These are phyloP conservation scores for Peromyscus eremicus DNA, from an alignment of 2,797 vertebrate species.

Conservation along the genomic window DNA sequence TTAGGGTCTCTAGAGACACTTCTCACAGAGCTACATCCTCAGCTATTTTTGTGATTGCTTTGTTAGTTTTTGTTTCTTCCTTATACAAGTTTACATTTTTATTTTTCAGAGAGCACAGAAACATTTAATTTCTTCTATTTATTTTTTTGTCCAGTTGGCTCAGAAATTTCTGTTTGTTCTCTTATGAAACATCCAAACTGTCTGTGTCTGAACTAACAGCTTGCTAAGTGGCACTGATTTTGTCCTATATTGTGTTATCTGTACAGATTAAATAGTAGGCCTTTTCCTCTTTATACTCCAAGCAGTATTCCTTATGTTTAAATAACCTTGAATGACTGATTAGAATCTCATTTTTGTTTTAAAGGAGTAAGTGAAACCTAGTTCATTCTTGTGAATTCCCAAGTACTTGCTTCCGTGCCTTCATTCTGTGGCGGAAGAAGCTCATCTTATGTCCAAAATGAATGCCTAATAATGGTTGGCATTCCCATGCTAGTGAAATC, in stretches of 20 bases:
- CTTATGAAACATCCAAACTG: slow-evolving; percentile 1
- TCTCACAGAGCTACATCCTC: not conserved
- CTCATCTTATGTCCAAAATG: not conserved
- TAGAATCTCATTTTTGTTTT: not conserved
- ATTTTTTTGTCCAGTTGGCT: not conserved
- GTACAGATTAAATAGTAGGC: not conserved
- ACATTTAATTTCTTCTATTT: not conserved
- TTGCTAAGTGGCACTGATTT: not conserved
- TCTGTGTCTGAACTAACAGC: not conserved
- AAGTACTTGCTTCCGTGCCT: not conserved
- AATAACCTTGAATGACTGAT: not conserved
- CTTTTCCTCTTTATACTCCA: not conserved
- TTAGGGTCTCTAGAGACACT: not conserved
- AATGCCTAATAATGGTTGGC: not conserved
- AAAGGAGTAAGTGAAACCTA: slow-evolving; percentile 23
- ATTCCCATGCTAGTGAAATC: not conserved
- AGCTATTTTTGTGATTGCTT: not conserved
- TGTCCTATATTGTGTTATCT: not conserved
- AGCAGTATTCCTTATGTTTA: slow-evolving; percentile 6
- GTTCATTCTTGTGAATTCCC: not conserved
- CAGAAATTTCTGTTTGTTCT: slow-evolving; percentile 27
- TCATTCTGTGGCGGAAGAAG: not conserved
- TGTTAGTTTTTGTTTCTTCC: not conserved
- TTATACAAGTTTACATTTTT: not conserved
- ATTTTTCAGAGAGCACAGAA: slow-evolving; percentile 24